These are phyloP conservation scores for Lophius americanus DNA, from an alignment of 2,797 vertebrate species.

Conservation along the genomic window DNA sequence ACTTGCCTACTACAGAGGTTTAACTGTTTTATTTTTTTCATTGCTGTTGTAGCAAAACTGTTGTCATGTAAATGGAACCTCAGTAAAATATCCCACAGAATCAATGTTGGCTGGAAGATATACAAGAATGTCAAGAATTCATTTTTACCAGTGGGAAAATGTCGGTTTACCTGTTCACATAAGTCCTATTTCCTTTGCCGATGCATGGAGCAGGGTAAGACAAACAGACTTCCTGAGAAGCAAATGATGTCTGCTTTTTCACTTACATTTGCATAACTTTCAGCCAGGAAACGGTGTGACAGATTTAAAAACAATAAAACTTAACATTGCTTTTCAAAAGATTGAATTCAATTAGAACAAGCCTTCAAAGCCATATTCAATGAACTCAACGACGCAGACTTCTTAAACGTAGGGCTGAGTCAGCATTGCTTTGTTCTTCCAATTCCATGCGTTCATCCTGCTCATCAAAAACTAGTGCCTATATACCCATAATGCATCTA, in stretches of 20 bases:
- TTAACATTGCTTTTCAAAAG: not conserved
- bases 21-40: too few species aligned
- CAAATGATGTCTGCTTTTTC: not conserved
- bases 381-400: not conserved
- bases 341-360: not conserved
- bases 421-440: too few species aligned
- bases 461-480: not conserved
- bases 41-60: too few species aligned
- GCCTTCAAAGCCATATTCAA: not conserved
- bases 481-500: not conserved
- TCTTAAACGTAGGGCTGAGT: too few species aligned
- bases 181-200: too few species aligned
- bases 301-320: not conserved
- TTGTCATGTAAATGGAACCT: too few species aligned
- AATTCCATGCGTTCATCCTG: not conserved
- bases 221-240: not conserved
- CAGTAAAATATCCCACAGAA: too few species aligned
- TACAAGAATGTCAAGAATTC: too few species aligned
- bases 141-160: not conserved
- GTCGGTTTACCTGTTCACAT: not conserved
- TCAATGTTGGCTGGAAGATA: too few species aligned
- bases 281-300: not conserved
- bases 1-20: too few species aligned
- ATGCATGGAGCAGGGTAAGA: too few species aligned
- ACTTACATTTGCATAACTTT: not conserved